Evolutionary conservation across 2,888 invertebrate species (phyloP).

Genomic region (Aporophyla nigra): DNA sequence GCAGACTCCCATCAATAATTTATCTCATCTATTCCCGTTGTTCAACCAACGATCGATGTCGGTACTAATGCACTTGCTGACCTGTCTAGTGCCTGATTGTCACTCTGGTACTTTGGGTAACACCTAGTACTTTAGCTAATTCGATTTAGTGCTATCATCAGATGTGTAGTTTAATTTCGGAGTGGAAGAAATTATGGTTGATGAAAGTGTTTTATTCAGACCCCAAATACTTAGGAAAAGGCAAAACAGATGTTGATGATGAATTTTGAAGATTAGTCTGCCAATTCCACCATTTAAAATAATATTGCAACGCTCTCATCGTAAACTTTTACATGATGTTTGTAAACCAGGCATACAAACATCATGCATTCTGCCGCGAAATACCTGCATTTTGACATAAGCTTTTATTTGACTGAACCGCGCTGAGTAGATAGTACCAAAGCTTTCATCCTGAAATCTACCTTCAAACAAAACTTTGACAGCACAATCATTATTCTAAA

Average conservation of each 20-base stretch:
- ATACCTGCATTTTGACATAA: neutral
- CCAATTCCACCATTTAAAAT: neutral
- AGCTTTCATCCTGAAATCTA: slow-evolving; percentile 13
- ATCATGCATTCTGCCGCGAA: neutral
- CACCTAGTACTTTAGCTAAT: neutral
- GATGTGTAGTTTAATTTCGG: neutral
- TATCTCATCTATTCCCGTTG: slow-evolving; percentile 65
- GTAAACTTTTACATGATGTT: too few species aligned
- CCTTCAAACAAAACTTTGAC: slow-evolving; percentile 3
- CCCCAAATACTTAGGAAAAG: neutral
- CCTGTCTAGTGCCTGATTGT: slow-evolving; percentile 29
- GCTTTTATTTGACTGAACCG: neutral
- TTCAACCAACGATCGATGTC: slow-evolving; percentile 45
- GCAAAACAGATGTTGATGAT: too few species aligned
- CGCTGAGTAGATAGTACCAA: neutral
- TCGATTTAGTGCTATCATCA: neutral
- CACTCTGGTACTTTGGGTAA: slow-evolving; percentile 17
- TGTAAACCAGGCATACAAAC: neutral
- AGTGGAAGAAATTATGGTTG: neutral
- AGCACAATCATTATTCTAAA: slow-evolving; percentile 20
- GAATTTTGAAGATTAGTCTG: neutral
- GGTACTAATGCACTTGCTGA: slow-evolving; percentile 30
- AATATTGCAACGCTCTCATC: neutral
- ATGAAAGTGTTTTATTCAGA: neutral
- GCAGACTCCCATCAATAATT: slow-evolving; percentile 65